Percentiles rank a stretch among this genome's conserved stretches.
Conservation (phyloP, 35 echinoderm and acorn worm species). For the Chiridota heheva region DNA sequence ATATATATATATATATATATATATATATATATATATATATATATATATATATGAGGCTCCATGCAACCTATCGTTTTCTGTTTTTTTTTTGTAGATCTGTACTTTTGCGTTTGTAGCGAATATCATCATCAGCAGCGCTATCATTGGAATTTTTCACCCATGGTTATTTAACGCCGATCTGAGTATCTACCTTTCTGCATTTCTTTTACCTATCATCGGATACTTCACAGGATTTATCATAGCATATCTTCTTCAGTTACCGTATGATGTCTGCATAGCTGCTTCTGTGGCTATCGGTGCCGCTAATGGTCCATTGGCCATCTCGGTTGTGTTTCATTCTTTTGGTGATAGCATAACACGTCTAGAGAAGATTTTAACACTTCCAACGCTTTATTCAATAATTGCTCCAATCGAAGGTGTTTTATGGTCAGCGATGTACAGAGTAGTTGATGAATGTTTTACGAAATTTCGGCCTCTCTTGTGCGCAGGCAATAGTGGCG, state of each 20-base stretch:
- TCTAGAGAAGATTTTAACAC: background rate
- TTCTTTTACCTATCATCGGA: constrained; percentile 23
- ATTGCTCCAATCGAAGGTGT: constrained; percentile 35
- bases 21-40: too few species aligned
- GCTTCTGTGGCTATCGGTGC: constrained; percentile 29
- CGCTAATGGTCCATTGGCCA: constrained; percentile 25
- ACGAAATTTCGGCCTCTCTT: constrained; percentile 14
- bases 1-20: too few species aligned
- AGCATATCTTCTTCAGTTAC: background rate
- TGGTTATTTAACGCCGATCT: background rate
- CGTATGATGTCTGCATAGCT: constrained; percentile 47
- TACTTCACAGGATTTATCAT: constrained; percentile 26
- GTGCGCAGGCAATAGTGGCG: too few species aligned
- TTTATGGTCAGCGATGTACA: constrained; percentile 37
- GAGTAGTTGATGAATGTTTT: constrained; percentile 30
- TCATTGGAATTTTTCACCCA: constrained; percentile 24
- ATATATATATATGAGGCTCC: too few species aligned
- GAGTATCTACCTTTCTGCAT: constrained; percentile 13
- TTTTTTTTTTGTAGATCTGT: constrained; percentile 18
- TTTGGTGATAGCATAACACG: background rate
- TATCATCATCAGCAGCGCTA: constrained; percentile 1
- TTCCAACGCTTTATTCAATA: constrained; percentile 33
- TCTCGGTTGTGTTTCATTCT: constrained; percentile 17
- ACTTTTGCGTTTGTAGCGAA: constrained; percentile 3
- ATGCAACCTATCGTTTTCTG: too few species aligned